Conservation (phyloP, 1,140 invertebrate genomes). For the Zaprionus kolodkinae region DNA sequence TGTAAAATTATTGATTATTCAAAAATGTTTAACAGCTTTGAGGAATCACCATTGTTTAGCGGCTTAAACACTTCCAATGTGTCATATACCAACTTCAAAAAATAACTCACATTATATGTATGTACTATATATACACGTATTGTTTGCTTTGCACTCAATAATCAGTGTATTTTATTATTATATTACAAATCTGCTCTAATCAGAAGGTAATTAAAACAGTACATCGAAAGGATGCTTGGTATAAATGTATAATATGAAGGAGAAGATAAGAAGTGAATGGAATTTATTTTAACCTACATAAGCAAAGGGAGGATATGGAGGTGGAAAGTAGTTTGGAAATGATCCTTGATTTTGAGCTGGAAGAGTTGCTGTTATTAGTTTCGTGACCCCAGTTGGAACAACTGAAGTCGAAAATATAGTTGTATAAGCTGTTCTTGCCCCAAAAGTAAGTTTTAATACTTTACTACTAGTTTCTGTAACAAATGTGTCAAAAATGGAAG, state of each 20-base stretch:
- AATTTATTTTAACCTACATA: constrained; percentile 88
- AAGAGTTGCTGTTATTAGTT: constrained; percentile 91
- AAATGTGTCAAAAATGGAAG: constrained; percentile 91
- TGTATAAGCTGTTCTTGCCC: constrained; percentile 94
- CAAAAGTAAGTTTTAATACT: constrained; percentile 93
- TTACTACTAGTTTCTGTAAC: constrained; percentile 92
- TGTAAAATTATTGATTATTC: background rate
- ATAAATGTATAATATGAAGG: background rate
- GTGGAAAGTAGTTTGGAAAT: constrained; percentile 88
- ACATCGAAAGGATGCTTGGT: background rate
- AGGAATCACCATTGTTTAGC: background rate
- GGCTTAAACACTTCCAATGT: background rate
- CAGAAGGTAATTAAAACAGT: background rate
- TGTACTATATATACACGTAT: constrained; percentile 10
- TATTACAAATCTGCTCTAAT: background rate
- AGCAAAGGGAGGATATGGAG: constrained; percentile 87
- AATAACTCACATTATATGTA: background rate
- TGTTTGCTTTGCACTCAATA: background rate
- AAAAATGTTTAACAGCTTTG: constrained; percentile 1
- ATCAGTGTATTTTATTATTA: background rate
- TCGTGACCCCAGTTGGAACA: constrained; percentile 92
- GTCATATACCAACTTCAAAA: background rate
- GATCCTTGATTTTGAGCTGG: constrained; percentile 90
- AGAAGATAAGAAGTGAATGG: background rate
- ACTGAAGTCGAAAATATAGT: constrained; percentile 93